A percentile compares a stretch with the other conserved stretches of the same genome.
These are phyloP conservation scores for Caenorhabditis macrosperma DNA, from an alignment of 2,888 invertebrate genomes.

Conservation along the genomic window DNA sequence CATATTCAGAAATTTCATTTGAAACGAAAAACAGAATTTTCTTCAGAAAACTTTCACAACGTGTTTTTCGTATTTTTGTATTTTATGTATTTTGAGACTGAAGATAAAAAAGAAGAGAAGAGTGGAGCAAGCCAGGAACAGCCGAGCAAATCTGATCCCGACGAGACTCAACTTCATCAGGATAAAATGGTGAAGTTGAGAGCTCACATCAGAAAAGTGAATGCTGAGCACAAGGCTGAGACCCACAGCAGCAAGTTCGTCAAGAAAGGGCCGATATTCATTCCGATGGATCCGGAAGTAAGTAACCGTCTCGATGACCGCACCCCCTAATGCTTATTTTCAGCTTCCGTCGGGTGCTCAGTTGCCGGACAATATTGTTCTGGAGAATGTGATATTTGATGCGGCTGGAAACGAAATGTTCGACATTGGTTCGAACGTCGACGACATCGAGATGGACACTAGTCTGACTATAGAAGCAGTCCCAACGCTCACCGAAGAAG, in stretches of 20 bases:
- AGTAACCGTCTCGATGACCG: too few relatives aligned
- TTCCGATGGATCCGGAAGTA: conserved; percentile 23
- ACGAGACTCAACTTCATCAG: background rate
- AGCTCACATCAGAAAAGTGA: conserved; percentile 2
- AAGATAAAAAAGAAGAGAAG: too few relatives aligned
- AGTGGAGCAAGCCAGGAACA: too few relatives aligned
- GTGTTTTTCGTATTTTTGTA: too few relatives aligned
- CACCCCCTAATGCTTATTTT: background rate
- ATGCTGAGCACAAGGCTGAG: conserved; percentile 4
- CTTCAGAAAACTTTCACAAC: too few relatives aligned
- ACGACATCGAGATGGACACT: conserved; percentile 34
- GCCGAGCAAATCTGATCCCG: too few relatives aligned
- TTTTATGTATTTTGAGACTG: too few relatives aligned
- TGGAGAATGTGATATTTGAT: conserved; percentile 18
- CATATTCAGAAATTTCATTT: too few relatives aligned
- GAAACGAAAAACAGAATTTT: too few relatives aligned
- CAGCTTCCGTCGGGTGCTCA: conserved; percentile 11
- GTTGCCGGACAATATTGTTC: conserved; percentile 3
- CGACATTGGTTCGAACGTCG: conserved; percentile 33
- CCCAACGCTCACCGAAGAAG: conserved; percentile 4
- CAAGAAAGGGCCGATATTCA: conserved; percentile 28
- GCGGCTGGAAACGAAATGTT: conserved; percentile 18
- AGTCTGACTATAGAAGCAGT: conserved; percentile 1
- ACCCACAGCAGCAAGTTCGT: background rate
- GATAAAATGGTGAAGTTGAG: conserved; percentile 9